These are phyloP conservation scores for Frankliniella intonsa DNA, from an alignment of 2,888 invertebrate species.

Conservation along the genomic window DNA sequence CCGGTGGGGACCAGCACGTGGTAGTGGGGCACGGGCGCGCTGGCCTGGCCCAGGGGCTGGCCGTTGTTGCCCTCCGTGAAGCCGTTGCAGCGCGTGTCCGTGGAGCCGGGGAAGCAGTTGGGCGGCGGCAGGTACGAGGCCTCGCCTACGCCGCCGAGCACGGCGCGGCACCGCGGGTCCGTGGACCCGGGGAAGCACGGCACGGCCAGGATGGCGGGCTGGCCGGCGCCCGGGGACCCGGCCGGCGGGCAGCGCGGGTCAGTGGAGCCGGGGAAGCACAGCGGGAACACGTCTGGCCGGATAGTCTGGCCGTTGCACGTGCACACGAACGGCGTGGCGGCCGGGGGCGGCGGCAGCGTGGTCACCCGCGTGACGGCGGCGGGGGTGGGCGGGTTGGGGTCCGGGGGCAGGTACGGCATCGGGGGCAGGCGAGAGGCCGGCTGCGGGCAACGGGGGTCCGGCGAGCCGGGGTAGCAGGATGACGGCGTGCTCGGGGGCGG, in stretches of 20 bases:
- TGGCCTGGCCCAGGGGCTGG: background rate
- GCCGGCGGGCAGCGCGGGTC: constrained; percentile 39
- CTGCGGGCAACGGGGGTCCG: constrained; percentile 40
- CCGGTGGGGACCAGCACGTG: background rate
- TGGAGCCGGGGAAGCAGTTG: constrained; percentile 21
- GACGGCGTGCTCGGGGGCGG: constrained; percentile 40
- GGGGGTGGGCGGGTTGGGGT: constrained; percentile 31
- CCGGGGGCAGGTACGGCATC: constrained; percentile 40
- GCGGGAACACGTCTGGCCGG: constrained; percentile 38
- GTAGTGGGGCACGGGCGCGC: constrained; percentile 3
- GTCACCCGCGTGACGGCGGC: constrained; percentile 44
- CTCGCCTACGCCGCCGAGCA: background rate
- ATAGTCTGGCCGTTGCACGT: constrained; percentile 36
- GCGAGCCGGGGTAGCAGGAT: constrained; percentile 42
- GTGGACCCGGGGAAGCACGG: constrained; percentile 38
- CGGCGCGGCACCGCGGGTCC: constrained; percentile 35
- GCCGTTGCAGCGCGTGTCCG: constrained; percentile 11
- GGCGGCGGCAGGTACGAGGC: constrained; percentile 6
- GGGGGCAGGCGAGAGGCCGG: constrained; percentile 41
- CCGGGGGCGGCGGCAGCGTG: constrained; percentile 44
- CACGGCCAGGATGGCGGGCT: constrained; percentile 38
- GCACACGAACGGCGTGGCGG: constrained; percentile 35
- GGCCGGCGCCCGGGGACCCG: constrained; percentile 33
- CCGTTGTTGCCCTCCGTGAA: background rate
- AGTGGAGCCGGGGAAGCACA: constrained; percentile 37